Evolutionary conservation across 37 sponge, comb jelly and placozoan species (phyloP).

Genomic region (Tethya wilhelma): DNA sequence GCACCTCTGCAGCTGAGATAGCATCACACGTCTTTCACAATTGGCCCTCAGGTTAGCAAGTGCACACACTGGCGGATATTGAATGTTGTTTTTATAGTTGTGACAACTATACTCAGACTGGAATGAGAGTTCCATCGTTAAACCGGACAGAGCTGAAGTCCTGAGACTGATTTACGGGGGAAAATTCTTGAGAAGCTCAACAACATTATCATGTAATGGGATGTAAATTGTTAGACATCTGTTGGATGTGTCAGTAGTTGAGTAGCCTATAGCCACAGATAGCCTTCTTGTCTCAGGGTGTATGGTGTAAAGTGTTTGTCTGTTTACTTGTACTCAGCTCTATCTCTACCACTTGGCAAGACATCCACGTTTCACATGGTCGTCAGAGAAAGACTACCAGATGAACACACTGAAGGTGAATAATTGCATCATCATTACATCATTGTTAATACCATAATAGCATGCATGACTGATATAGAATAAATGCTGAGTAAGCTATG

Average conservation of each 20-base stretch:
- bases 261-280: no score
- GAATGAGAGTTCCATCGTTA: neutral
- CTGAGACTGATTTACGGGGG: conserved; percentile 55
- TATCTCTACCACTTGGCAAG: conserved; percentile 57
- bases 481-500: no score
- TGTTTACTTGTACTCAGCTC: conserved; percentile 5
- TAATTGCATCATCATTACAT: no score
- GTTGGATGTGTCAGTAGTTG: neutral
- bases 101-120: no score
- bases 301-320: neutral
- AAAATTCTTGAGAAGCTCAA: conserved; percentile 20
- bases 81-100: neutral
- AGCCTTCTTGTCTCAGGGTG: neutral
- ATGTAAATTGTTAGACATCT: neutral
- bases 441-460: no score
- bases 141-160: conserved; percentile 34
- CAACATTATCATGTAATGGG: conserved; percentile 20
- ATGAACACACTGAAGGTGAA: conserved; percentile 20
- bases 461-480: no score
- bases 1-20: conserved; percentile 20
- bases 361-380: conserved; percentile 62
- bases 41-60: conserved; percentile 54
- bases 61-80: neutral
- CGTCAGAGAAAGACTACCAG: conserved; percentile 51
- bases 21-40: conserved; percentile 30